A percentile compares a stretch with the other conserved stretches of the same genome.
Evolutionary conservation across 2,888 invertebrate genomes (phyloP).

Genomic region (Spatulosminthurus flaviceps): DNA sequence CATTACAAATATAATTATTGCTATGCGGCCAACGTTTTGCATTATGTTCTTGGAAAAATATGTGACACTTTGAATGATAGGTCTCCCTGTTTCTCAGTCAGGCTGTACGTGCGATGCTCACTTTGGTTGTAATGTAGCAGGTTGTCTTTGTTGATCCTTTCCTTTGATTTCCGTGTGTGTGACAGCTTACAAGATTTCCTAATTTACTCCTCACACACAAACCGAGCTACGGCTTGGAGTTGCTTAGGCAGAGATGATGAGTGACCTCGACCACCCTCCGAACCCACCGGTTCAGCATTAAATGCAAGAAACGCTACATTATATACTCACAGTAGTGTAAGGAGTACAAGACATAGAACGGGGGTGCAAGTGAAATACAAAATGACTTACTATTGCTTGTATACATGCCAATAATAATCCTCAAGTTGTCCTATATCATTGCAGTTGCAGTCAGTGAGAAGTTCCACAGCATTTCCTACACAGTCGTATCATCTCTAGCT

Average conservation of each 20-base stretch:
- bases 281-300: slow-evolving; percentile 18
- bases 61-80: too few relatives aligned
- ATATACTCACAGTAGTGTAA: not conserved
- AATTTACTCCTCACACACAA: slow-evolving; percentile 23
- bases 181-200: slow-evolving; percentile 44
- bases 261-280: slow-evolving; percentile 27
- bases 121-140: not conserved
- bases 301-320: not conserved
- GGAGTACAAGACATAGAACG: not conserved
- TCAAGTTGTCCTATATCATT: not conserved
- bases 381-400: not conserved
- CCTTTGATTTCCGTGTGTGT: slow-evolving; percentile 10
- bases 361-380: slow-evolving; percentile 14
- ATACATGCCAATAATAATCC: not conserved
- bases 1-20: too few relatives aligned
- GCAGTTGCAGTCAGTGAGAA: too few relatives aligned
- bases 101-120: not conserved
- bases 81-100: too few relatives aligned
- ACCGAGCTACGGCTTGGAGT: not conserved
- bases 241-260: not conserved
- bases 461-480: slow-evolving; percentile 6
- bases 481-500: not conserved
- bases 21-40: too few relatives aligned
- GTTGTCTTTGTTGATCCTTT: not conserved
- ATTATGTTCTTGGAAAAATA: too few relatives aligned